Evolutionary conservation across 2,888 invertebrate genomes (phyloP), one percentile per base, ranked within the genome.

Genomic region (Synanthedon vespiformis): DNA sequence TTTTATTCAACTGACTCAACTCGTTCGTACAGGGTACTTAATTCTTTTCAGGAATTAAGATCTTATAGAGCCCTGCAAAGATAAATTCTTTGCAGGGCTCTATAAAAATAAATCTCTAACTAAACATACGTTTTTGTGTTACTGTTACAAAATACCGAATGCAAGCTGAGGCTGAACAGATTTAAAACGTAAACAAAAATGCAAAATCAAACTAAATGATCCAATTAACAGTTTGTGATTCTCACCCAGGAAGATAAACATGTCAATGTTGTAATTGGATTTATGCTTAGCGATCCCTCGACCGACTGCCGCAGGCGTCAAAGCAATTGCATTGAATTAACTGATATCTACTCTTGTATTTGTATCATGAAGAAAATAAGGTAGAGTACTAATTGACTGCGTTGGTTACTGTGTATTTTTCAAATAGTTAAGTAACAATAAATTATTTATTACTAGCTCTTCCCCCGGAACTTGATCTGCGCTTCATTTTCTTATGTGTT

Each of bases 241-340:
- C 51, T 54, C 52, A 54, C 54, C 49, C 50, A 55, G 60, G 64
- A 61, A 64, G 63, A 66, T 66, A 65, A 65, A 69, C 62, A 64
- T 63, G 63, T 69, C 68, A 67, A 65, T 66, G 59, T 58, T 54
- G 65, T 66, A 69, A 68, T 66, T 67, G 65, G 65, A 68, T 69
- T 67, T 67, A 67, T 62, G 59, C 57, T 52, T 18, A 60, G 12
- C 41, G 54, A 34, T 53, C 53, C 51, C 50, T 40, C 50, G 50
- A 53, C 41, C n/a, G n/a, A 18, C 16, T 48, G 48, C 14, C 48
- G 48, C 48, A 18, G 40, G 18, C 13, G 40, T 14, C 51, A 40
- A 48, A 11, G 11, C 13, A 13, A 48, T 48, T 18, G 22, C 16
- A 8, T 22, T 18, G 16, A 48, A 48, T 48, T 48, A 48, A 48